Evolutionary conservation across 2,888 invertebrate species (phyloP).

Genomic region (Tachystola acroxantha): DNA sequence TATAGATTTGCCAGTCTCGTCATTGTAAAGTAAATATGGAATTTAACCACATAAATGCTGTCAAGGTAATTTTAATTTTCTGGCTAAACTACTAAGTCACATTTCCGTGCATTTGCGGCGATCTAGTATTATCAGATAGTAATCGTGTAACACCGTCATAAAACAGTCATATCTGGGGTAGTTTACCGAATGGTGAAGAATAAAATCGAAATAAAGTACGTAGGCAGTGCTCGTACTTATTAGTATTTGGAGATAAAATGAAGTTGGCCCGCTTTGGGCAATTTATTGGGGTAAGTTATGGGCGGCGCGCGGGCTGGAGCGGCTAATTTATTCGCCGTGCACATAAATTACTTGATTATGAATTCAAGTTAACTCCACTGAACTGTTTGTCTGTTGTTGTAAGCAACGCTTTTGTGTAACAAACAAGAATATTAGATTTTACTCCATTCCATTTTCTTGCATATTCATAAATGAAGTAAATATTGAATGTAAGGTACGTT

Average conservation of each 20-base stretch:
- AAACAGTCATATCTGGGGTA: conserved; percentile 60
- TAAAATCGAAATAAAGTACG: conserved; percentile 45
- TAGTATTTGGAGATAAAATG: conserved; percentile 77
- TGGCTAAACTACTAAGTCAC: conserved; percentile 33
- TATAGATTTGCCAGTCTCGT: conserved; percentile 6
- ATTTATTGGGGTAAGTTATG: conserved; percentile 78
- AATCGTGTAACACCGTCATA: conserved; percentile 63
- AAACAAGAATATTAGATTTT: conserved; percentile 67
- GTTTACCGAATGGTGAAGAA: conserved; percentile 48
- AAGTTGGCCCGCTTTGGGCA: conserved; percentile 76
- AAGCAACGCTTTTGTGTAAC: conserved; percentile 67
- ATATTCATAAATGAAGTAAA: no score
- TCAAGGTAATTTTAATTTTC: conserved; percentile 32
- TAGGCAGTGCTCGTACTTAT: conserved; percentile 66
- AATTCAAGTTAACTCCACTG: conserved; percentile 75
- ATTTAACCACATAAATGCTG: conserved; percentile 22
- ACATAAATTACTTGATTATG: conserved; percentile 79
- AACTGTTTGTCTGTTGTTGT: conserved; percentile 74
- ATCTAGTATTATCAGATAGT: conserved; percentile 43
- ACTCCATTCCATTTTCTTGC: conserved; percentile 46
- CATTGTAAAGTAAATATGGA: background rate
- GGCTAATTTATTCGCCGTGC: conserved; percentile 78
- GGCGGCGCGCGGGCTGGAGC: conserved; percentile 71
- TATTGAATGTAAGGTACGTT: no score
- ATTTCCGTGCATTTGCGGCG: conserved; percentile 39